Conservation (phyloP, 1,140 invertebrate species). For the Pseudomyrmex concolor region DNA sequence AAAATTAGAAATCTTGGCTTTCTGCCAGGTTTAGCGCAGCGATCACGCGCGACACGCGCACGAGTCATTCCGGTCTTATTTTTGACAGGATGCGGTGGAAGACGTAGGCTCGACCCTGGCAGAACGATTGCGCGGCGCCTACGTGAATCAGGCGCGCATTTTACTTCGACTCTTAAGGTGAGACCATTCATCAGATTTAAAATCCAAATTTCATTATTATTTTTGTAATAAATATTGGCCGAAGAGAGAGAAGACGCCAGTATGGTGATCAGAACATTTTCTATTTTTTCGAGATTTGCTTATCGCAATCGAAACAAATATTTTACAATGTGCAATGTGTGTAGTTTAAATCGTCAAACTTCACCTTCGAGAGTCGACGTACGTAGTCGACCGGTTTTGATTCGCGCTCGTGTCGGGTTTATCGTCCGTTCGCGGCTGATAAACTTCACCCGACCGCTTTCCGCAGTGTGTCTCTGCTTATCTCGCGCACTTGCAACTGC, state of each 20-base stretch:
- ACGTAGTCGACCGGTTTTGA: constrained; percentile 30
- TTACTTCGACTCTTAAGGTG: background rate
- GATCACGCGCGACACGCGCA: background rate
- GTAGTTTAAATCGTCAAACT: background rate
- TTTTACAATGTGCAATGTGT: background rate
- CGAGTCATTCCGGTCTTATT: constrained; percentile 40
- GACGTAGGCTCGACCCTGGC: constrained; percentile 21
- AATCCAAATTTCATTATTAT: too few relatives aligned
- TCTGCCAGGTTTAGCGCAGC: constrained; percentile 19
- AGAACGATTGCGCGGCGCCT: constrained; percentile 32
- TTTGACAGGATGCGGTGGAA: constrained; percentile 23
- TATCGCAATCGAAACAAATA: too few relatives aligned
- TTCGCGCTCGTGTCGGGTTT: background rate
- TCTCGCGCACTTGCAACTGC: constrained; percentile 53
- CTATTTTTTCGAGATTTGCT: too few relatives aligned
- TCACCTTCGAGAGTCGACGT: constrained; percentile 11
- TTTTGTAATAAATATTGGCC: too few relatives aligned
- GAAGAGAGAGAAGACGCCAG: too few relatives aligned
- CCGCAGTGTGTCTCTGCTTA: constrained; percentile 36
- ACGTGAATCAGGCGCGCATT: constrained; percentile 50
- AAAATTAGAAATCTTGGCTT: constrained; percentile 55
- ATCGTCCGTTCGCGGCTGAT: constrained; percentile 33
- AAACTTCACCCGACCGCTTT: constrained; percentile 53
- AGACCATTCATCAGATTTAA: too few relatives aligned
- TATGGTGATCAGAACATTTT: too few relatives aligned